Percentiles rank a stretch among this genome's conserved stretches.
These are phyloP conservation scores for Pantherophis alleghaniensis DNA, from an alignment of 2,797 vertebrate genomes.

Conservation along the genomic window DNA sequence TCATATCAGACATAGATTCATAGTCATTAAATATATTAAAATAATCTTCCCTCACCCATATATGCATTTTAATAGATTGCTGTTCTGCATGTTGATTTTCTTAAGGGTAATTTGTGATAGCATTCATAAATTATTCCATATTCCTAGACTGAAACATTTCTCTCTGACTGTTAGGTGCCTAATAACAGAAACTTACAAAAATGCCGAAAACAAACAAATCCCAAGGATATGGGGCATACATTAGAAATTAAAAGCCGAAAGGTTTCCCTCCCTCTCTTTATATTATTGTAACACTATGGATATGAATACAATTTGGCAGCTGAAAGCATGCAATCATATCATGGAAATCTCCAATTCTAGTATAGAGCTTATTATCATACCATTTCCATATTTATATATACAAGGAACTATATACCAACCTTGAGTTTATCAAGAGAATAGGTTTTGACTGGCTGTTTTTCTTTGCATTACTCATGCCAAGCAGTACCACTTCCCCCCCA, in stretches of 20 bases:
- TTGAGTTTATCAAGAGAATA: neutral
- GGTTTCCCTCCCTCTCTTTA: neutral
- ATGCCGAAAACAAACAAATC: constrained; percentile 6
- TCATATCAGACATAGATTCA: neutral
- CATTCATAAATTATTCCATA: constrained; percentile 28
- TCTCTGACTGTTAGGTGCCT: neutral
- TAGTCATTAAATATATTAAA: constrained; percentile 1
- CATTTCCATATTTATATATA: neutral
- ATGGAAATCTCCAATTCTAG: neutral
- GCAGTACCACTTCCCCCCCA: neutral
- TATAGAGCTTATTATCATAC: neutral
- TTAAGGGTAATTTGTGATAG: constrained; percentile 24
- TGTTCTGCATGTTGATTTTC: constrained; percentile 12
- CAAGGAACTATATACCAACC: neutral
- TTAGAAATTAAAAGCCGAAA: neutral
- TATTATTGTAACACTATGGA: neutral
- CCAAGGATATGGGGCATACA: neutral
- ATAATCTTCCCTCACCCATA: neutral
- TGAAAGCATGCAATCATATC: neutral
- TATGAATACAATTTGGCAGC: neutral
- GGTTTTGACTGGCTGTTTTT: neutral
- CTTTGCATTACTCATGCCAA: neutral
- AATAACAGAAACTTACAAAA: neutral
- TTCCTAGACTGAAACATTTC: neutral
- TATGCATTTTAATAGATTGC: constrained; percentile 17